Conservation (phyloP, 2,888 invertebrate species). For the Temnothorax unifasciatus region DNA sequence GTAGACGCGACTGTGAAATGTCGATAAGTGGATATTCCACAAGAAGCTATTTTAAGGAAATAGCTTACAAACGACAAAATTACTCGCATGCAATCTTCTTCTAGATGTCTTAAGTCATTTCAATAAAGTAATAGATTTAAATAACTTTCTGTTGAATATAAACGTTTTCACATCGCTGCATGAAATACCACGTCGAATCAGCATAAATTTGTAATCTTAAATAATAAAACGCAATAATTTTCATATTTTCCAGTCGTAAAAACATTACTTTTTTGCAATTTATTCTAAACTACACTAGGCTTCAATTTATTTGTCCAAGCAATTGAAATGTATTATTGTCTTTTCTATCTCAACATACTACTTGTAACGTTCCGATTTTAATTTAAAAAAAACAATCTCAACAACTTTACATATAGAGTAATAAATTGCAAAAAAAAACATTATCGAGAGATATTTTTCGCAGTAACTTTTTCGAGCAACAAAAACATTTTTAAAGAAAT, state of each 20-base stretch:
- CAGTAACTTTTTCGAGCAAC: neutral
- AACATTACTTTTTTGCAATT: neutral
- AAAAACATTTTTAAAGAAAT: neutral
- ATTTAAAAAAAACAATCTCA: neutral
- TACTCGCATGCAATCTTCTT: neutral
- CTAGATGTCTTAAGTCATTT: neutral
- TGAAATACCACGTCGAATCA: neutral
- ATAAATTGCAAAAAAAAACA: neutral
- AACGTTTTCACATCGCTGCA: neutral
- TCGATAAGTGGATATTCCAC: slow-evolving; percentile 20
- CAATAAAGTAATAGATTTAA: neutral
- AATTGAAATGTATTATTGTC: neutral
- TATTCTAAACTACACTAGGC: neutral
- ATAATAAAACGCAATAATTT: neutral
- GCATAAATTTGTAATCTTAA: neutral
- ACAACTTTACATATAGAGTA: neutral
- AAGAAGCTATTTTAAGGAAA: neutral
- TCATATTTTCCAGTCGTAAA: neutral
- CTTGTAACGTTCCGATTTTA: neutral
- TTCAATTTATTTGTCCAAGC: neutral
- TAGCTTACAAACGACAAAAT: slow-evolving; percentile 4
- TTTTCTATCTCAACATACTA: neutral
- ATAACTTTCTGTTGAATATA: neutral
- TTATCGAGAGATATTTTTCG: neutral
- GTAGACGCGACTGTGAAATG: neutral